These are phyloP conservation scores for Oxygymnocypris stewartii DNA, from an alignment of 2,113 vertebrate genomes.

Conservation along the genomic window DNA sequence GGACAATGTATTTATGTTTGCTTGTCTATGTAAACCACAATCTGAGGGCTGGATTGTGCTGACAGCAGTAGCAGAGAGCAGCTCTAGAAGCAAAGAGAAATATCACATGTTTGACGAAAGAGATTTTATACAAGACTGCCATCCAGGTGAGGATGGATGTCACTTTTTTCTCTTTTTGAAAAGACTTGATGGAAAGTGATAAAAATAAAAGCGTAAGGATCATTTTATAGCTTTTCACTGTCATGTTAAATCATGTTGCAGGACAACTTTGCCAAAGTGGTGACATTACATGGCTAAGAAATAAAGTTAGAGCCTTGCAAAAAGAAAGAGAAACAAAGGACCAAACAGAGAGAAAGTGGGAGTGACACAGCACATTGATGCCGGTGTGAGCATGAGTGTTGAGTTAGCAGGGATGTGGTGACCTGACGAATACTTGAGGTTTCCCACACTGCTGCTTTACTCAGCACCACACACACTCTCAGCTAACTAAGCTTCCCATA, in stretches of 20 bases:
- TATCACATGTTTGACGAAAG: background rate
- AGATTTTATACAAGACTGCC: background rate
- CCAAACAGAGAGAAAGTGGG: conserved; percentile 17
- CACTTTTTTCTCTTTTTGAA: background rate
- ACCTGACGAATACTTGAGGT: conserved; percentile 8
- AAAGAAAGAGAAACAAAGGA: background rate
- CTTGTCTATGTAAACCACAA: conserved; percentile 4
- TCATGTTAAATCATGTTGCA: background rate
- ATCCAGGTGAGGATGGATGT: background rate
- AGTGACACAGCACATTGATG: conserved; percentile 25
- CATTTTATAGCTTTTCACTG: background rate
- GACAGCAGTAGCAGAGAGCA: conserved; percentile 1
- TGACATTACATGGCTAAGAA: conserved; percentile 8
- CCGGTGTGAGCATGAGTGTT: conserved; percentile 60
- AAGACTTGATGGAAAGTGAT: background rate
- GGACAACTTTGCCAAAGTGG: background rate
- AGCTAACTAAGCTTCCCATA: background rate
- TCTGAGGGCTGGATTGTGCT: background rate
- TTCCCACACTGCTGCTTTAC: conserved; percentile 36
- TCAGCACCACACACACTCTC: background rate
- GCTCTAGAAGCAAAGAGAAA: background rate
- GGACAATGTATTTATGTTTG: background rate
- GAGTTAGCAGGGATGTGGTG: conserved; percentile 58
- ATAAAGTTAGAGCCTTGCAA: conserved; percentile 28
- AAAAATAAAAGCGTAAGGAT: background rate